Conservation (phyloP, 2,113 vertebrate species). For the Phaethornis superciliosus region DNA sequence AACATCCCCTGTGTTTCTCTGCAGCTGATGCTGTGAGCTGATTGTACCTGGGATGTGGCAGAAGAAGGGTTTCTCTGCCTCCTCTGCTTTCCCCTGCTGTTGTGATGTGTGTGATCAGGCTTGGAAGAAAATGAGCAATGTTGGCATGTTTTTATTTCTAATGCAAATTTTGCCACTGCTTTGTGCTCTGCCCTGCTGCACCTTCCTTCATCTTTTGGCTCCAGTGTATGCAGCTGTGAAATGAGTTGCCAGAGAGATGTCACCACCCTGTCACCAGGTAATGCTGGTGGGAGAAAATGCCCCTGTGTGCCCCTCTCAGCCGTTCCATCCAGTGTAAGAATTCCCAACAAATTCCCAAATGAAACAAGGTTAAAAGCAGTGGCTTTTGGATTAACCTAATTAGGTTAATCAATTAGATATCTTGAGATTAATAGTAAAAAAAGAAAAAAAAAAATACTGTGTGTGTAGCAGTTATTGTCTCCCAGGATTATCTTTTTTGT, state of each 20-base stretch:
- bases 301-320: neutral
- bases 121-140: neutral
- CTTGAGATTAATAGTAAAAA: neutral
- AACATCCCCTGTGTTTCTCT: rapidly evolving
- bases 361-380: neutral
- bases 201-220: neutral
- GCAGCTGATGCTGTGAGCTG: neutral
- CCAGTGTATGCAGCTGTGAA: neutral
- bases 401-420: neutral
- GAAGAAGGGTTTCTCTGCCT: neutral
- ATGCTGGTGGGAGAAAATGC: neutral
- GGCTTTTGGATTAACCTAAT: slow-evolving; percentile 3
- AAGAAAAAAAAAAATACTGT: neutral
- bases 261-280: neutral
- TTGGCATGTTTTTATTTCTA: slow-evolving; percentile 23
- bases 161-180: neutral
- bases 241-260: neutral
- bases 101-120: neutral
- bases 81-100: rapidly evolving
- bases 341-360: neutral
- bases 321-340: rapidly evolving
- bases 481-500: neutral
- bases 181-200: neutral
- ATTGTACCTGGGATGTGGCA: neutral
- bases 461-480: neutral